phyloP scores from a whole-genome alignment of 1,140 invertebrate species.

The Lepidotrigona ventralis region DNA sequence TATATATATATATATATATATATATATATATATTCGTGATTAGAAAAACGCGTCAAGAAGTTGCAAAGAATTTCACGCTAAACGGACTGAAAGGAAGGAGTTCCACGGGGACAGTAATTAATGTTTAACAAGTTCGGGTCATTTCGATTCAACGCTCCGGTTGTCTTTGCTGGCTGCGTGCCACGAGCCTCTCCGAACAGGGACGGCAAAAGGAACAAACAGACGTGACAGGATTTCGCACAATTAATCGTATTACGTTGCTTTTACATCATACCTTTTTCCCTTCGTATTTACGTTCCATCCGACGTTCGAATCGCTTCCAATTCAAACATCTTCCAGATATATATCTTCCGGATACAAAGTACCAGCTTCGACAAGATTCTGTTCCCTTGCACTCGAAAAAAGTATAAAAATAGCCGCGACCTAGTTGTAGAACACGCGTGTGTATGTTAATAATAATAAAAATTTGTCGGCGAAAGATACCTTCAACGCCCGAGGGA shows the following conservation, averaged over 20 bases:
- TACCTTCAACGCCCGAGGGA: no score
- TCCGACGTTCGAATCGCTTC: background rate
- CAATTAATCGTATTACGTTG: slow-evolving; percentile 34
- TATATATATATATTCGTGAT: no score
- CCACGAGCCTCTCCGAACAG: slow-evolving; percentile 32
- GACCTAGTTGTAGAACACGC: no score
- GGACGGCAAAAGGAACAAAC: slow-evolving; percentile 35
- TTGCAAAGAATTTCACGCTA: background rate
- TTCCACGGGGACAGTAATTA: slow-evolving; percentile 59
- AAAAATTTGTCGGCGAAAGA: no score
- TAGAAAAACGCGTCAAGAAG: background rate
- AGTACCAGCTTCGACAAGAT: no score
- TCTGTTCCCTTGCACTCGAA: no score
- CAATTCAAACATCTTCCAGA: background rate
- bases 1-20: no score
- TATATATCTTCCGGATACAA: no score
- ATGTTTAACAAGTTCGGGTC: slow-evolving; percentile 67
- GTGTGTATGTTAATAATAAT: no score
- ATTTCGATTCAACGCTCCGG: slow-evolving; percentile 18
- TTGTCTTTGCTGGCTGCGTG: slow-evolving; percentile 36
- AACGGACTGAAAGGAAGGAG: slow-evolving; percentile 34
- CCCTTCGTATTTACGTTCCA: background rate
- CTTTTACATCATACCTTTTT: background rate
- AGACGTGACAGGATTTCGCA: slow-evolving; percentile 36
- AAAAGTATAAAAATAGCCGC: no score